These are phyloP conservation scores for Siphamia tubifer DNA, from an alignment of 2,113 vertebrate species.

Conservation along the genomic window DNA sequence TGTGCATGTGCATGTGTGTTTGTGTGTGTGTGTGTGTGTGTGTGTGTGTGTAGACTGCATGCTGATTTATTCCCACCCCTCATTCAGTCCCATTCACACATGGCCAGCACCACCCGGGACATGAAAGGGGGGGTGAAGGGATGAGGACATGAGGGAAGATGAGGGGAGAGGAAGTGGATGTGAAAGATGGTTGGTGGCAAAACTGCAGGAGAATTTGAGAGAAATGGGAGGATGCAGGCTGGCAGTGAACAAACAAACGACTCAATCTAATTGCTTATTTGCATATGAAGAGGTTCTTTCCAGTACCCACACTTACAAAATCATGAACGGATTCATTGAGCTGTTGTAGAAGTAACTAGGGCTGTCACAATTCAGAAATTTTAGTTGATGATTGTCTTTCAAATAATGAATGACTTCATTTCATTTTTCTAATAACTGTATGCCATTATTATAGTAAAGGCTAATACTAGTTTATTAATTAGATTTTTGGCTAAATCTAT, in stretches of 20 bases:
- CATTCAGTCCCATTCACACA: slow-evolving; percentile 66
- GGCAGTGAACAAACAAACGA: slow-evolving; percentile 50
- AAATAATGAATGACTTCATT: no score
- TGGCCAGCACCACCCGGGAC: slow-evolving; percentile 58
- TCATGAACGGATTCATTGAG: slow-evolving; percentile 50
- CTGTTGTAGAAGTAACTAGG: slow-evolving; percentile 22
- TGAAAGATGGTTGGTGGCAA: slow-evolving; percentile 56
- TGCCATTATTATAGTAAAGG: no score
- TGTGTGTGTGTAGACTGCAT: slow-evolving; percentile 6
- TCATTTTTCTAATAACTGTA: no score
- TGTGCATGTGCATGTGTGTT: background rate
- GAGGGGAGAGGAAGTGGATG: slow-evolving; percentile 45
- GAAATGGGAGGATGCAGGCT: slow-evolving; percentile 52
- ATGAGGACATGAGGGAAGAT: slow-evolving; percentile 46
- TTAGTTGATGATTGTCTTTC: no score
- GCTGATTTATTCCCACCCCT: slow-evolving; percentile 49
- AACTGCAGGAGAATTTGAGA: slow-evolving; percentile 44
- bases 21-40: no score
- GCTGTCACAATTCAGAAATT: no score
- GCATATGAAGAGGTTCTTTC: slow-evolving; percentile 60
- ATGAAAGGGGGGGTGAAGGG: background rate
- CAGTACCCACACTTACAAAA: slow-evolving; percentile 47
- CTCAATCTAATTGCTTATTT: slow-evolving; percentile 61
- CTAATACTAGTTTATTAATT: no score
- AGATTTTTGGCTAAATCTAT: no score